Evolutionary conservation across 2,888 invertebrate genomes (phyloP).

Genomic region (Caenorhabditis panamensis): DNA sequence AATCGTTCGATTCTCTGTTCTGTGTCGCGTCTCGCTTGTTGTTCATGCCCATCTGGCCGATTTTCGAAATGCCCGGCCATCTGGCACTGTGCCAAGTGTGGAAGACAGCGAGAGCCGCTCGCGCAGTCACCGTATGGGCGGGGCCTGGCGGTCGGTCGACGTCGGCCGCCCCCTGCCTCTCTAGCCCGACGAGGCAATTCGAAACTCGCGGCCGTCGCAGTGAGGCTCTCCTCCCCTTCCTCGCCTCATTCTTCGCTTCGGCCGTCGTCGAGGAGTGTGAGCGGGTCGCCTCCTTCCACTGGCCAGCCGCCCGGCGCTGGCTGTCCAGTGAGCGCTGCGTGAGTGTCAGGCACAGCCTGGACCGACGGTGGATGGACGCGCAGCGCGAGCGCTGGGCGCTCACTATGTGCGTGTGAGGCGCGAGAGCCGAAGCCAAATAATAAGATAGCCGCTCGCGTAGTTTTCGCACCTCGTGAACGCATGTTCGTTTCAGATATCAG

Average conservation of each 20-base stretch:
- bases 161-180: constrained; percentile 27
- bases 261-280: constrained; percentile 56
- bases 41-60: constrained; percentile 9
- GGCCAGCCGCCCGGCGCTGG: constrained; percentile 42
- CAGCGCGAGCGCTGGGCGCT: constrained; percentile 40
- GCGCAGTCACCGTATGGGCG: constrained; percentile 37
- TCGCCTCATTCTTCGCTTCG: constrained; percentile 56
- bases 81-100: constrained; percentile 51
- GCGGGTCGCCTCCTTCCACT: constrained; percentile 39
- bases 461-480: constrained; percentile 28
- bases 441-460: constrained; percentile 18
- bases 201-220: constrained; percentile 52
- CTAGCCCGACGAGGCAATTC: constrained; percentile 56
- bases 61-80: constrained; percentile 15
- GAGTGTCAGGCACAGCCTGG: constrained; percentile 62
- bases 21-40: background rate
- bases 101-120: constrained; percentile 39
- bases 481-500: background rate
- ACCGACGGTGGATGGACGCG: constrained; percentile 52
- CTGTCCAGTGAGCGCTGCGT: constrained; percentile 49
- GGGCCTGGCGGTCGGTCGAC: constrained; percentile 17
- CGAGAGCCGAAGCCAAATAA: constrained; percentile 45
- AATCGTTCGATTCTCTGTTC: background rate
- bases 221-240: constrained; percentile 39
- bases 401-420: constrained; percentile 12